Evolutionary conservation across 2,888 invertebrate genomes (phyloP).

Genomic region (Tachina lurida): DNA sequence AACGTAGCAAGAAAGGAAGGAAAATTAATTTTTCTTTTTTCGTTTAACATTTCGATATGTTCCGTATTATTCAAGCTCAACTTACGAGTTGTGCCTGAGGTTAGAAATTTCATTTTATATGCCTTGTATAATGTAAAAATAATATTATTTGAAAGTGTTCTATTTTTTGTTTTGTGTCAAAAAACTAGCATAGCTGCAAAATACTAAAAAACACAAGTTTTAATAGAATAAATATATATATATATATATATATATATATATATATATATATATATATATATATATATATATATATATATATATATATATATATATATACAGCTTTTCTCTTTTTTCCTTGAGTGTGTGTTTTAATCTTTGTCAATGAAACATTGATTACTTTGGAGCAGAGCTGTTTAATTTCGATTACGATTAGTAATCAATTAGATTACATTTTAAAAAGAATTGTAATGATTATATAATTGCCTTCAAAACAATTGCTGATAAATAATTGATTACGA

Average conservation of each 20-base stretch:
- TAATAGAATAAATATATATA: neutral
- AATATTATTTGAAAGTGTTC: constrained; percentile 23
- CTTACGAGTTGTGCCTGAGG: constrained; percentile 39
- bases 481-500: too few relatives aligned
- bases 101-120: constrained; percentile 46
- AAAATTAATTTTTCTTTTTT: neutral
- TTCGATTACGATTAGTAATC: too few relatives aligned
- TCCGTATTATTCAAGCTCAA: constrained; percentile 42
- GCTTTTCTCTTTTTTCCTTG: neutral
- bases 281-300: too few relatives aligned
- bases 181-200: constrained; percentile 1
- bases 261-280: too few relatives aligned
- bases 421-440: too few relatives aligned
- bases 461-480: too few relatives aligned
- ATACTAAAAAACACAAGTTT: neutral
- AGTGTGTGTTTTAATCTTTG: neutral
- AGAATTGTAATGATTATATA: too few relatives aligned
- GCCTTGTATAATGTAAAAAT: constrained; percentile 25
- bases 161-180: neutral
- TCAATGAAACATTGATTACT: constrained; percentile 21
- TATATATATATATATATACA: too few relatives aligned
- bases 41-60: constrained; percentile 52
- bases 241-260: too few relatives aligned
- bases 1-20: neutral
- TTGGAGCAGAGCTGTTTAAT: too few relatives aligned